Conservation (phyloP, 2,797 vertebrate genomes). For the Fratercula arctica region DNA sequence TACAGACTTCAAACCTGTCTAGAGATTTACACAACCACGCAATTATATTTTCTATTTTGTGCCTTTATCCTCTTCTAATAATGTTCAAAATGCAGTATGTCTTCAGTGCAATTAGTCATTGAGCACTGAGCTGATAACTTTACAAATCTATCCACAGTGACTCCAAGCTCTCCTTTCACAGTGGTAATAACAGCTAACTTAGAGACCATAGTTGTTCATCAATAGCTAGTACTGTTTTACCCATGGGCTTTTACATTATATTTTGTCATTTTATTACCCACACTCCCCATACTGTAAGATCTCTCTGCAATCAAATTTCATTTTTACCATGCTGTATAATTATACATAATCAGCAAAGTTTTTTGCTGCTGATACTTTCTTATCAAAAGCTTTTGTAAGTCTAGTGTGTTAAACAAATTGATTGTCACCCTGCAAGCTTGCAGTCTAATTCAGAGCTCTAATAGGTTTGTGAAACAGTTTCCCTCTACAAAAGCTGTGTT, state of each 20-base stretch:
- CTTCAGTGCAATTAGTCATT: neutral
- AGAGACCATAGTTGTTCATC: neutral
- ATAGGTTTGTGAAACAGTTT: neutral
- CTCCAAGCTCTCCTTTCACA: neutral
- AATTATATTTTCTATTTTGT: neutral
- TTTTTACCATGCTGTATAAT: neutral
- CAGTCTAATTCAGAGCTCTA: neutral
- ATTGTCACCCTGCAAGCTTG: neutral
- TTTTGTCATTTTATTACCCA: neutral
- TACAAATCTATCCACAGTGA: neutral
- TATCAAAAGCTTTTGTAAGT: neutral
- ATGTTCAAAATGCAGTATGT: neutral
- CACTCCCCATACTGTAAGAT: neutral
- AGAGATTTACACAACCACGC: neutral
- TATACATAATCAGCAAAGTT: neutral
- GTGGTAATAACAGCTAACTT: neutral
- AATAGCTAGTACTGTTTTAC: neutral
- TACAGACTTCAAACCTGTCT: neutral
- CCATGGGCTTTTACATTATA: neutral
- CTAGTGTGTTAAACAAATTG: neutral
- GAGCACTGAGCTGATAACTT: neutral
- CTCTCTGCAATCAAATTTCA: neutral
- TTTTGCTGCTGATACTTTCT: neutral
- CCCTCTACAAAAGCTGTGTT: neutral
- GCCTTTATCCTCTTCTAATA: neutral